These are phyloP conservation scores for Trinectes maculatus DNA, from an alignment of 2,113 vertebrate genomes.

Conservation along the genomic window DNA sequence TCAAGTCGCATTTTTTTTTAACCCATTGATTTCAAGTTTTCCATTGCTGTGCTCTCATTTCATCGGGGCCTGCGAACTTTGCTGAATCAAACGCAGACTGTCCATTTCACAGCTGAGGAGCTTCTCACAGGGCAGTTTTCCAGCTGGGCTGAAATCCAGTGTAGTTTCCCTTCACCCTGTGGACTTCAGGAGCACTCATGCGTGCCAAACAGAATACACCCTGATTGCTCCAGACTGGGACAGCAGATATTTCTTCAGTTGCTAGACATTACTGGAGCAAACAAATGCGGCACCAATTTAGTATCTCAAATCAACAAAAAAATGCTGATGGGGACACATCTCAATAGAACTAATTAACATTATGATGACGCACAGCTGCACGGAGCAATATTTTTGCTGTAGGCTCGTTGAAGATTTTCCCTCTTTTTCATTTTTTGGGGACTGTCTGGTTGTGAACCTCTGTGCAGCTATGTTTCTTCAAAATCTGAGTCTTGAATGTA, in stretches of 20 bases:
- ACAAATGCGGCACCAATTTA: slow-evolving; percentile 78
- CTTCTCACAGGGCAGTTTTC: slow-evolving; percentile 72
- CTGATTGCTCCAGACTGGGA: slow-evolving; percentile 58
- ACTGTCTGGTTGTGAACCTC: slow-evolving; percentile 42
- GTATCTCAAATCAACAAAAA: slow-evolving; percentile 63
- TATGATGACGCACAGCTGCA: slow-evolving; percentile 72
- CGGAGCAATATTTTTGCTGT: slow-evolving; percentile 71
- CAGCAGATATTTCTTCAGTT: slow-evolving; percentile 75
- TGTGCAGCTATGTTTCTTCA: too few species aligned
- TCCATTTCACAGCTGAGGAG: slow-evolving; percentile 74
- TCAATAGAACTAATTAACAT: slow-evolving; percentile 73
- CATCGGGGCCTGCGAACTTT: neutral
- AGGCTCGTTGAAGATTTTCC: slow-evolving; percentile 61
- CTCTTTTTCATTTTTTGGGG: slow-evolving; percentile 13
- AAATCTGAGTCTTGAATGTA: too few species aligned
- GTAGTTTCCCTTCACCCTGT: slow-evolving; percentile 72
- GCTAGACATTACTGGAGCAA: slow-evolving; percentile 76
- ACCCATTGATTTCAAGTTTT: slow-evolving; percentile 3
- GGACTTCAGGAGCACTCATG: slow-evolving; percentile 66
- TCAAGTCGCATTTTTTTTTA: neutral
- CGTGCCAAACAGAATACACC: slow-evolving; percentile 64
- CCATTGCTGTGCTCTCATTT: neutral
- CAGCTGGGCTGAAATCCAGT: slow-evolving; percentile 74
- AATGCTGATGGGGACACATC: slow-evolving; percentile 64
- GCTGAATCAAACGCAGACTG: slow-evolving; percentile 34